Evolutionary conservation across 2,888 invertebrate species (phyloP), one percentile per base, ranked within the genome.

Genomic region (Hyposoter didymator): DNA sequence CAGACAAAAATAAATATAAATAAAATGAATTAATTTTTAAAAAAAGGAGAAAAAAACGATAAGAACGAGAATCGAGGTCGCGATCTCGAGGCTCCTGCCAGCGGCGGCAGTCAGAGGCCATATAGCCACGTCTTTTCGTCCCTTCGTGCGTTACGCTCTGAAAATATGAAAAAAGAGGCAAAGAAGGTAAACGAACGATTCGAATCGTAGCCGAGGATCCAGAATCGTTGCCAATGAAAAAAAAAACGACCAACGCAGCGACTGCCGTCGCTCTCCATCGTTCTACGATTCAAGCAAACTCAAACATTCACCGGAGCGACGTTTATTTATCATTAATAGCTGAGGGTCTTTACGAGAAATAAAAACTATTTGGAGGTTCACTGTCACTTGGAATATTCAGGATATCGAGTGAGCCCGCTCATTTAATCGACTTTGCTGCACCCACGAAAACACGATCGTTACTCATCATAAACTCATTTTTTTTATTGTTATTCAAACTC

Each of bases 381-480:
- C 82, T 88, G 89, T 91, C 90, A 90, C 88, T 91, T 89, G 89
- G 84, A 89, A 91, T 90, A 89, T 92, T 92, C 90, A 90, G 90
- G 86, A 92, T 90, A 89, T 84, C 82, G 45, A 49, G 84, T 84
- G 86, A 84, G 79, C 62, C 45, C 45, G 67, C n/a, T 17, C 39
- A 52, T 72, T 72, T 17, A 64, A 66, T 39, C 14, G 62, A 32
- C n/a, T n/a, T 79, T 39, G 52, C 55, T 78, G 32, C 17, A 49
- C 49, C 64, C 28, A 59, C 55, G 14, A 43, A 59, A 73, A 73
- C 3, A 73, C 3, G 12, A 70, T 0, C 45, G 12, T 32, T 49
- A 49, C 14, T 28, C 35, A 8, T 19, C n/a, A 6, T 19, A 28
- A 8, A 0, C n/a, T 19, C 28, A 19, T 19, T 28, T 72, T 72